Percentiles rank a stretch among this genome's conserved stretches.
These are phyloP conservation scores for Choristoneura fumiferana DNA, from an alignment of 1,140 invertebrate species.

Conservation along the genomic window DNA sequence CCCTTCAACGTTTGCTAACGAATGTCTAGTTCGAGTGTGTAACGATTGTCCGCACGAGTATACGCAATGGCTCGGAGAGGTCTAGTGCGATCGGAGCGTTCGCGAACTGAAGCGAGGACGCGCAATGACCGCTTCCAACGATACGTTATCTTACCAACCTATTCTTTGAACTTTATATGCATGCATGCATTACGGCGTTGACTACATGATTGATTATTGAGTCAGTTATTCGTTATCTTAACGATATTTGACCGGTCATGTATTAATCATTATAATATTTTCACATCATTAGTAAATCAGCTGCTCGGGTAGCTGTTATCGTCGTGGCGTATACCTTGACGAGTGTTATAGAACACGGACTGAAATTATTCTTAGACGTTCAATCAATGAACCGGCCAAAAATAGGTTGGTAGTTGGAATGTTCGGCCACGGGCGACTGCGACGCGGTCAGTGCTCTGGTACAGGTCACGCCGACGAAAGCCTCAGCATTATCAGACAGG, in stretches of 20 bases:
- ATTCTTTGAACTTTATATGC: constrained; percentile 37
- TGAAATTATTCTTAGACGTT: constrained; percentile 12
- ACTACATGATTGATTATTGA: too few relatives aligned
- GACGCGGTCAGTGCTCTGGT: constrained; percentile 72
- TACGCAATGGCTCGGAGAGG: constrained; percentile 55
- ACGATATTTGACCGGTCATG: neutral
- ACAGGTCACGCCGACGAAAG: constrained; percentile 76
- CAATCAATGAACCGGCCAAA: constrained; percentile 41
- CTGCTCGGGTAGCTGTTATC: neutral
- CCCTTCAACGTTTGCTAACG: constrained; percentile 29
- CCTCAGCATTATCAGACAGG: constrained; percentile 74
- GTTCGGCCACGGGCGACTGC: constrained; percentile 62
- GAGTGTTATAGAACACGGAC: neutral
- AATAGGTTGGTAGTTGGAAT: constrained; percentile 71
- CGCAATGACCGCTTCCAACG: constrained; percentile 54
- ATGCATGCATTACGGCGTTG: constrained; percentile 1
- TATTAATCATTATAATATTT: constrained; percentile 3
- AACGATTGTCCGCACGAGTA: constrained; percentile 37
- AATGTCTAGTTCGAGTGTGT: constrained; percentile 31
- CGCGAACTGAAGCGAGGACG: constrained; percentile 52
- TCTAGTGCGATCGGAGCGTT: constrained; percentile 70
- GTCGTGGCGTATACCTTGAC: constrained; percentile 3
- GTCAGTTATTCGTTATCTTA: too few relatives aligned
- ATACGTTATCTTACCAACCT: constrained; percentile 60
- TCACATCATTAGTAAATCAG: constrained; percentile 10